These are phyloP conservation scores for Aspiorhynchus laticeps DNA, from an alignment of 2,113 vertebrate genomes.

Conservation along the genomic window DNA sequence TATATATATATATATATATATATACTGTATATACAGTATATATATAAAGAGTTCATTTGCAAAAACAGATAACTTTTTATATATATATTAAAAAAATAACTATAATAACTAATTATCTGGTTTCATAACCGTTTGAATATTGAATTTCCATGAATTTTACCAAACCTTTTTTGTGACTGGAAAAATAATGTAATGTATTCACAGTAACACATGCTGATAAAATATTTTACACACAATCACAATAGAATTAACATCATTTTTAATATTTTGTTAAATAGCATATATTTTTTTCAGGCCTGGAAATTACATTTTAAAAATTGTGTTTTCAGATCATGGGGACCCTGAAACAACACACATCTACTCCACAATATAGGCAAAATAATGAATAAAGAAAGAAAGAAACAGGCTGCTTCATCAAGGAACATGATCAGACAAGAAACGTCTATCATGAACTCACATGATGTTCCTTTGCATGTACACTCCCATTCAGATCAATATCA, in stretches of 20 bases:
- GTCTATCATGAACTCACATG: not conserved
- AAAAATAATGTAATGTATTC: not conserved
- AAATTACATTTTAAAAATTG: not conserved
- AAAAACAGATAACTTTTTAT: no score
- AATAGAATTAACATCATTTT: not conserved
- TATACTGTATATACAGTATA: no score
- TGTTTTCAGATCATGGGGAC: not conserved
- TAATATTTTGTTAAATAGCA: not conserved
- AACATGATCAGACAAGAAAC: not conserved
- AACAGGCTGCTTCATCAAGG: no score
- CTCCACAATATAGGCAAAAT: not conserved
- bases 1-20: not conserved
- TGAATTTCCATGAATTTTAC: not conserved
- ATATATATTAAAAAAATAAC: not conserved
- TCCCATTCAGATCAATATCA: constrained; percentile 1
- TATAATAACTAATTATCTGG: not conserved
- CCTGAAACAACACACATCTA: no score
- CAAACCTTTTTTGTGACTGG: not conserved
- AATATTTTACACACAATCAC: not conserved
- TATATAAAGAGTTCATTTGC: no score
- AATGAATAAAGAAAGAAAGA: not conserved
- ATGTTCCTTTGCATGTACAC: not conserved
- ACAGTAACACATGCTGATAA: no score
- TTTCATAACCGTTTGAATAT: not conserved
- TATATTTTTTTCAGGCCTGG: not conserved